Conservation (phyloP, 2,888 invertebrate species). For the Drosophila nr. perissopoda region DNA sequence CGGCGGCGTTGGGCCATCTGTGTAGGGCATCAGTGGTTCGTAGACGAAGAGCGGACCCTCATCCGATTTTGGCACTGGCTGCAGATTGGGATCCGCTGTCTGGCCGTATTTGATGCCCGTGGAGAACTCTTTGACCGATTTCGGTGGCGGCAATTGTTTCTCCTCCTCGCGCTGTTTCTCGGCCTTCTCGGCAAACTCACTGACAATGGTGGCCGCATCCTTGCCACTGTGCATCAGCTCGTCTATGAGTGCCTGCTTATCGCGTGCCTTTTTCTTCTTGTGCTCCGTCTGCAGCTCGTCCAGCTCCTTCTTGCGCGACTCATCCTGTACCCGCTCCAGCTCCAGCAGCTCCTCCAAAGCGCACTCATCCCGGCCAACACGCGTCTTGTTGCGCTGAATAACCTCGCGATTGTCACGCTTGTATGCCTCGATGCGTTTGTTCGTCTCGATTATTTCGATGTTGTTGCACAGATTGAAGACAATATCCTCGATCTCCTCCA, state of each 20-base stretch:
- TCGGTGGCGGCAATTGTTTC: conserved; percentile 83
- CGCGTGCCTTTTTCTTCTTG: conserved; percentile 92
- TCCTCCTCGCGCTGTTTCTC: conserved; percentile 89
- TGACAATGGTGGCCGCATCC: conserved; percentile 94
- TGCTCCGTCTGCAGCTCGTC: conserved; percentile 88
- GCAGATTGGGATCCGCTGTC: conserved; percentile 87
- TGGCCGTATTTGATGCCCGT: conserved; percentile 93
- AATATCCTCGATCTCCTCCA: conserved; percentile 97
- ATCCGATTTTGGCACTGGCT: conserved; percentile 90
- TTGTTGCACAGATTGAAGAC: conserved; percentile 96
- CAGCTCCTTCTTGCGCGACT: conserved; percentile 90
- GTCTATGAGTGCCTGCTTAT: conserved; percentile 96
- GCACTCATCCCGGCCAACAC: conserved; percentile 91
- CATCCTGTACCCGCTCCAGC: conserved; percentile 91
- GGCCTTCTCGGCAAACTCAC: conserved; percentile 90
- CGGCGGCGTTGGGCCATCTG: conserved; percentile 92
- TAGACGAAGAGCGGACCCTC: conserved; percentile 92
- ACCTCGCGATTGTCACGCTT: conserved; percentile 95
- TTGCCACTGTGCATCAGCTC: conserved; percentile 97
- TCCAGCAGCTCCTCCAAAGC: conserved; percentile 94
- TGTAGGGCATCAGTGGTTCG: conserved; percentile 86
- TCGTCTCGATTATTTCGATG: conserved; percentile 94
- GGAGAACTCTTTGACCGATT: conserved; percentile 90
- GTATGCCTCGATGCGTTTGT: conserved; percentile 95
- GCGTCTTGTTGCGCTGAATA: conserved; percentile 92